phyloP scores from a whole-genome alignment of 2,113 vertebrate species.

The Lipophrys pholis region DNA sequence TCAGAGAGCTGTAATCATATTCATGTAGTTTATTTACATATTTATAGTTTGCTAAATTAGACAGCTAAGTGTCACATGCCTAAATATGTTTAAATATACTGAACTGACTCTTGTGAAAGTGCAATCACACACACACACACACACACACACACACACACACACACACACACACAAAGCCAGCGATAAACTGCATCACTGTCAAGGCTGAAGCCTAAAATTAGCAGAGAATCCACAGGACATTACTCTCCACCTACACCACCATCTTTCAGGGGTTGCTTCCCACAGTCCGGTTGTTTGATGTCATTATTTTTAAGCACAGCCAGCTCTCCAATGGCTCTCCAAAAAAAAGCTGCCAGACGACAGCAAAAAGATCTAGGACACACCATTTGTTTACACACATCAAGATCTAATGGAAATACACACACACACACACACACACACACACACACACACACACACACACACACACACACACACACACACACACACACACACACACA shows the following conservation, averaged over 20 bases:
- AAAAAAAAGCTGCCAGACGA: slow-evolving; percentile 28
- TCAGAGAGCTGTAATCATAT: background rate
- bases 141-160: background rate
- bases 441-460: slow-evolving; percentile 2
- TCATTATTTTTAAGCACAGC: slow-evolving; percentile 47
- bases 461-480: slow-evolving; percentile 2
- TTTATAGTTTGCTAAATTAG: background rate
- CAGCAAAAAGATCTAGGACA: slow-evolving; percentile 54
- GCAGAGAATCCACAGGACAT: slow-evolving; percentile 11
- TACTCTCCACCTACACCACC: slow-evolving; percentile 20
- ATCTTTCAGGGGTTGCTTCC: slow-evolving; percentile 13
- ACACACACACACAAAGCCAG: background rate
- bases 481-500: slow-evolving; percentile 2
- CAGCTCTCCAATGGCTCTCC: slow-evolving; percentile 39
- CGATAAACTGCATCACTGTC: slow-evolving; percentile 9
- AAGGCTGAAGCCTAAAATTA: slow-evolving; percentile 16
- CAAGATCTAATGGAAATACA: background rate
- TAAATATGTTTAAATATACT: background rate
- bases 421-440: slow-evolving; percentile 5
- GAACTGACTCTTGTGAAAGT: slow-evolving; percentile 5
- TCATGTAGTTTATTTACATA: background rate
- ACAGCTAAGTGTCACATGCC: background rate
- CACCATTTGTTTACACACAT: slow-evolving; percentile 21
- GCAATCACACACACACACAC: background rate
- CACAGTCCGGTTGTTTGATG: slow-evolving; percentile 20